phyloP scores from a whole-genome alignment of 2,113 vertebrate species.

The Mesitornis unicolor region DNA sequence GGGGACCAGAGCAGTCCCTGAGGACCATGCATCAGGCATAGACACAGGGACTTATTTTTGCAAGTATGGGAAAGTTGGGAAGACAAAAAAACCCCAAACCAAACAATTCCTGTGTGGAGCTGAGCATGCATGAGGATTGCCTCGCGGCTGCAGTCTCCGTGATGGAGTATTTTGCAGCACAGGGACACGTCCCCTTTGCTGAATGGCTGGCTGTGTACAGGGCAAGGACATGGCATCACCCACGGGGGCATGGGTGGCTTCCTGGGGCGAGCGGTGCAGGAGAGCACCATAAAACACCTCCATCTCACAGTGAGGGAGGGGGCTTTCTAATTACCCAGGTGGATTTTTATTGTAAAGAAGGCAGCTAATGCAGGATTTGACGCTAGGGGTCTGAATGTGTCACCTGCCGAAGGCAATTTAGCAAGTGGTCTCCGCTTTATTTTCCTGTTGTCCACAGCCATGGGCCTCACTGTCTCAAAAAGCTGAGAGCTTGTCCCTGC shows the following conservation, averaged over 20 bases:
- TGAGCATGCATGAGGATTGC: background rate
- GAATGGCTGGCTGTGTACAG: background rate
- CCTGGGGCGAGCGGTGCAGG: accelerated
- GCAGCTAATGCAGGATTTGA: constrained; percentile 57
- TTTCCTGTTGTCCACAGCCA: background rate
- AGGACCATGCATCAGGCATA: background rate
- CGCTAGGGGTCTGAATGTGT: constrained; percentile 57
- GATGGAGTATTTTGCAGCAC: background rate
- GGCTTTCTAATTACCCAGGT: constrained; percentile 52
- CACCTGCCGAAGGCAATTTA: constrained; percentile 21
- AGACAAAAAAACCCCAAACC: background rate
- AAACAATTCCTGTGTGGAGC: background rate
- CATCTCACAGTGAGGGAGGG: background rate
- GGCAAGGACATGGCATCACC: background rate
- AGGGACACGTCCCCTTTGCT: background rate
- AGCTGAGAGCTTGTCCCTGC: background rate
- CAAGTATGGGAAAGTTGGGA: background rate
- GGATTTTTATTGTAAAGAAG: constrained; percentile 40
- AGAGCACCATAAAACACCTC: constrained; percentile 39
- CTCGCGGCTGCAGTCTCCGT: accelerated
- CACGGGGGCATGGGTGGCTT: background rate
- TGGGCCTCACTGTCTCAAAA: background rate
- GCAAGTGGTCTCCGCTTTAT: background rate
- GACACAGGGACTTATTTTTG: background rate
- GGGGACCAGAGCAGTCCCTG: background rate